Conservation (phyloP, 2,888 invertebrate genomes). For the Drosophila leonis region DNA sequence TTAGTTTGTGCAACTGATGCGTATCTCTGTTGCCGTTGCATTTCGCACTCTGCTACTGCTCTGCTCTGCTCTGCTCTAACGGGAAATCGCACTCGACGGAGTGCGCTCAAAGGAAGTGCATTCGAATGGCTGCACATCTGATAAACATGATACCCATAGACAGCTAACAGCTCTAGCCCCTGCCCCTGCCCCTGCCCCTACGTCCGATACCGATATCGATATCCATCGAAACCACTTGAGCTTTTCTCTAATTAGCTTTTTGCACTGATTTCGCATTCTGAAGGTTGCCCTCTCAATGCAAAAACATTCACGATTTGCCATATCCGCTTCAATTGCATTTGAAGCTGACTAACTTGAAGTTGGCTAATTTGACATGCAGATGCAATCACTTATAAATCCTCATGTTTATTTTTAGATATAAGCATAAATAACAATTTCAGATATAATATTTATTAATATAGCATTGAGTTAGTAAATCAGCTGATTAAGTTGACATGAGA, state of each 20-base stretch:
- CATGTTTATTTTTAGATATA: conserved; percentile 2
- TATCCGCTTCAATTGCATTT: conserved; percentile 19
- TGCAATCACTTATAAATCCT: conserved; percentile 6
- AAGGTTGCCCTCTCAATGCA: conserved; percentile 46
- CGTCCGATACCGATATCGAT: conserved; percentile 18
- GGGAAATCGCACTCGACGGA: conserved; percentile 70
- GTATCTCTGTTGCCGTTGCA: conserved; percentile 56
- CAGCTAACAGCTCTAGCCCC: conserved; percentile 29
- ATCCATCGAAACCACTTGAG: conserved; percentile 33
- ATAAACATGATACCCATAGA: conserved; percentile 72
- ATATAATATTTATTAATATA: background rate
- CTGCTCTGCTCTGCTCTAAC: conserved; percentile 46
- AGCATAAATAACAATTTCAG: too few species aligned
- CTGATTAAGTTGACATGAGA: background rate
- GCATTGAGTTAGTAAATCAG: background rate
- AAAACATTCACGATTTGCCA: conserved; percentile 21
- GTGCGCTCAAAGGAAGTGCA: conserved; percentile 78
- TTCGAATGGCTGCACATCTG: conserved; percentile 80
- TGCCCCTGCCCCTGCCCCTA: conserved; percentile 12
- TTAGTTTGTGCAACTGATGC: conserved; percentile 71
- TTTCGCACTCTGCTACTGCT: conserved; percentile 14
- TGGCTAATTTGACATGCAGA: conserved; percentile 13
- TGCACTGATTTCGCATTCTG: conserved; percentile 36
- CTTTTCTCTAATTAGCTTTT: conserved; percentile 53
- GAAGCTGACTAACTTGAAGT: background rate